phyloP scores from a whole-genome alignment of 2,888 invertebrate genomes.

The Junonia oenone region DNA sequence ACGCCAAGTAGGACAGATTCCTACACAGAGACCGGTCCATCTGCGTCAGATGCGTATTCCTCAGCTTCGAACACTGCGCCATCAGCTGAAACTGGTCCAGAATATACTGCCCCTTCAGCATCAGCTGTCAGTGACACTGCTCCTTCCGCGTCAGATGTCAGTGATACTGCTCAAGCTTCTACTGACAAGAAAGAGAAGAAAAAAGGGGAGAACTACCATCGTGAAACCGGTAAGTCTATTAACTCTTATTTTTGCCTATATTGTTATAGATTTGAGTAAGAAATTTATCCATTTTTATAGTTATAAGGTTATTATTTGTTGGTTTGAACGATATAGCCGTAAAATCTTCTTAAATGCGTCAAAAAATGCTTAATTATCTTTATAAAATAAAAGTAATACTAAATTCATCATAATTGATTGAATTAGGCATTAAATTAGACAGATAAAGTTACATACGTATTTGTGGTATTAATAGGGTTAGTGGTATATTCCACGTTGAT shows the following conservation, averaged over 20 bases:
- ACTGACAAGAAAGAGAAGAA: conserved; percentile 47
- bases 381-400: too few relatives aligned
- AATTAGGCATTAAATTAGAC: too few relatives aligned
- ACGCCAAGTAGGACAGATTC: conserved; percentile 26
- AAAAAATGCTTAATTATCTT: too few relatives aligned
- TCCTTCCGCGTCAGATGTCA: conserved; percentile 14
- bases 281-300: too few relatives aligned
- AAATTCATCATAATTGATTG: too few relatives aligned
- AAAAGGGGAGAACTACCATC: conserved; percentile 43
- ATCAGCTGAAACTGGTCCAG: conserved; percentile 28
- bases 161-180: conserved; percentile 53
- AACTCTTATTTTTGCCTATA: neutral
- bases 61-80: conserved; percentile 30
- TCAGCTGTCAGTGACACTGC: conserved; percentile 30
- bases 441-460: too few relatives aligned
- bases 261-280: too few relatives aligned
- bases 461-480: neutral
- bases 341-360: too few relatives aligned
- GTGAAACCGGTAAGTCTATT: conserved; percentile 50
- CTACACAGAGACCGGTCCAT: conserved; percentile 16
- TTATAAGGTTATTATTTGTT: too few relatives aligned
- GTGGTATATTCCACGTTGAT: too few relatives aligned
- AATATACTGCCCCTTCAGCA: conserved; percentile 23
- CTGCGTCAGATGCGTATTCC: conserved; percentile 19
- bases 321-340: too few relatives aligned